Percentiles rank a stretch among this genome's conserved stretches.
Conservation (phyloP, 2,888 invertebrate species). For the Nebria brevicollis region DNA sequence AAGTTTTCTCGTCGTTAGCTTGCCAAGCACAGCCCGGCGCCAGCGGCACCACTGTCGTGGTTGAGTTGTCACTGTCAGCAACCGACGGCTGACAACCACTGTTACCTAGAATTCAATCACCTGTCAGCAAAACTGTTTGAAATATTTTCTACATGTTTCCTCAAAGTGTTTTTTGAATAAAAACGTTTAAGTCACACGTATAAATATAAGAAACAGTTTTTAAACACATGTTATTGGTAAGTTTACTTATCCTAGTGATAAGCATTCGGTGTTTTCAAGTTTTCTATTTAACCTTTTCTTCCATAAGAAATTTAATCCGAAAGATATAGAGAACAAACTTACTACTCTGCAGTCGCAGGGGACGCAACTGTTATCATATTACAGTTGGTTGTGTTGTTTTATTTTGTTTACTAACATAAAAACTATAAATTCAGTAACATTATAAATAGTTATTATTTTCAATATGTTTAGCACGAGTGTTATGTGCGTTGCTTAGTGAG, state of each 20-base stretch:
- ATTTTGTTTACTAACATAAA: background rate
- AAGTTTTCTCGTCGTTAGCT: background rate
- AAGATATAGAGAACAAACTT: background rate
- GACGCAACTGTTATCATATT: background rate
- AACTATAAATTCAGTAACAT: background rate
- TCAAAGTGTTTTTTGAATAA: background rate
- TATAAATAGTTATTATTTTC: background rate
- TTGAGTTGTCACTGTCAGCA: constrained; percentile 19
- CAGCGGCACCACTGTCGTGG: background rate
- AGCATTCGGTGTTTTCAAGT: background rate
- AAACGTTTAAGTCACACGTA: background rate
- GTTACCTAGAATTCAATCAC: background rate
- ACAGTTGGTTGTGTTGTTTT: background rate
- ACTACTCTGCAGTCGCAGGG: background rate
- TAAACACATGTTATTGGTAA: too few relatives aligned
- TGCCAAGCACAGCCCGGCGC: background rate
- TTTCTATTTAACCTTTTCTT: background rate
- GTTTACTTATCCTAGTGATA: too few relatives aligned
- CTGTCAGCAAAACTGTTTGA: background rate
- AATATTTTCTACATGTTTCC: background rate
- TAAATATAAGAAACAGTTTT: too few relatives aligned
- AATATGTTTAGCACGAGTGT: too few relatives aligned
- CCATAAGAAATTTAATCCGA: background rate
- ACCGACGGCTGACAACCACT: constrained; percentile 2
- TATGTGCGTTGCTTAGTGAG: background rate